Conservation (phyloP, 2,113 vertebrate genomes). For the Tichodroma muraria region DNA sequence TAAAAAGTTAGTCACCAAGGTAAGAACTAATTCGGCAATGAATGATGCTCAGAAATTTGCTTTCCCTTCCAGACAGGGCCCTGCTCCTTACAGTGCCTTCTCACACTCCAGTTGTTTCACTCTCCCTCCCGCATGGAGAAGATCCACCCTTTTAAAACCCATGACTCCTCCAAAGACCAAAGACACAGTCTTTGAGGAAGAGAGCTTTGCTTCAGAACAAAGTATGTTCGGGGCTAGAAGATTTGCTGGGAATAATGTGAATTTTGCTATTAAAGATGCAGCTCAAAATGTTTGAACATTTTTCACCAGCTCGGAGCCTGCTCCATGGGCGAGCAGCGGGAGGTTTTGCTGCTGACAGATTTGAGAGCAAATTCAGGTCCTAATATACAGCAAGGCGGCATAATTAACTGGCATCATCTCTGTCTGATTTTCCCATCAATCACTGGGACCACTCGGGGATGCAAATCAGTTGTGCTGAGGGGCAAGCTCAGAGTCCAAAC, state of each 20-base stretch:
- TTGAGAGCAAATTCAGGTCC: constrained; percentile 3
- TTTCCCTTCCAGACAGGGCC: constrained; percentile 32
- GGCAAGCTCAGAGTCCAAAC: constrained; percentile 14
- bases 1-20: constrained; percentile 48
- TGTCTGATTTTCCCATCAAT: constrained; percentile 19
- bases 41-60: constrained; percentile 39
- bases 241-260: background rate
- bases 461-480: constrained; percentile 12
- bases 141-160: constrained; percentile 23
- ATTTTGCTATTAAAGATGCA: constrained; percentile 13
- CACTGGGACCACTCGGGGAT: background rate
- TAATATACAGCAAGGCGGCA: background rate
- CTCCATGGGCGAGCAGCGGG: background rate
- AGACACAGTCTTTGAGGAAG: background rate
- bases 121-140: background rate
- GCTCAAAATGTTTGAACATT: background rate
- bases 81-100: constrained; percentile 4
- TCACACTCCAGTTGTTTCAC: constrained; percentile 9
- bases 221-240: background rate
- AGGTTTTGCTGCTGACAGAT: background rate
- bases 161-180: constrained; percentile 19
- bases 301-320: background rate
- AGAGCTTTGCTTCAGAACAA: constrained; percentile 41
- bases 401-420: constrained; percentile 41
- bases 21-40: constrained; percentile 52